phyloP scores from a whole-genome alignment of 2,113 vertebrate species.

The Tychaedon coryphoeus region DNA sequence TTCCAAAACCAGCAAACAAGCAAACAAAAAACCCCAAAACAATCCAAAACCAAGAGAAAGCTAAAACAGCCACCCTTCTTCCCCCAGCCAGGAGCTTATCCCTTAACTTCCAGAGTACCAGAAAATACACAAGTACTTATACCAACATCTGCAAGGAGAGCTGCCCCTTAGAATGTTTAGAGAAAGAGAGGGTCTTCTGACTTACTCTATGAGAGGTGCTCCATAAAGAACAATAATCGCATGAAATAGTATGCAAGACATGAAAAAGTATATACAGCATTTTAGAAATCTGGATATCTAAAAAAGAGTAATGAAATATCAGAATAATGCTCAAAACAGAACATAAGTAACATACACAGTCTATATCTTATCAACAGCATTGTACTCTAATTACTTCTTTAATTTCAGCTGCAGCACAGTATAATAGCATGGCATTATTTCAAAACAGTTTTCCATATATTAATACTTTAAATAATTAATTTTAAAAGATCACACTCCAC shows the following conservation, averaged over 20 bases:
- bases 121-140: neutral
- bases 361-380: neutral
- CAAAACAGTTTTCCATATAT: neutral
- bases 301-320: constrained; percentile 60
- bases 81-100: neutral
- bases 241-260: constrained; percentile 92
- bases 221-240: constrained; percentile 91
- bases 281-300: constrained; percentile 86
- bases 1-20: neutral
- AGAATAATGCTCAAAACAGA: constrained; percentile 3
- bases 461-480: neutral
- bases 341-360: neutral
- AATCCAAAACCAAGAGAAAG: neutral
- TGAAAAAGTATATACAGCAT: constrained; percentile 88
- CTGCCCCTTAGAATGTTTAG: neutral
- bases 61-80: neutral
- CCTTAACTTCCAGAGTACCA: neutral
- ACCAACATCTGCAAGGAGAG: neutral
- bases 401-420: neutral
- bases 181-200: constrained; percentile 54
- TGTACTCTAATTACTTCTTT: neutral
- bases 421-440: neutral
- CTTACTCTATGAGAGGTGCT: constrained; percentile 94
- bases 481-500: neutral
- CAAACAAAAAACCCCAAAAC: neutral